A percentile compares a stretch with the other conserved stretches of the same genome.
Evolutionary conservation across 2,113 vertebrate species (phyloP).

Genomic region (Odontesthes bonariensis): DNA sequence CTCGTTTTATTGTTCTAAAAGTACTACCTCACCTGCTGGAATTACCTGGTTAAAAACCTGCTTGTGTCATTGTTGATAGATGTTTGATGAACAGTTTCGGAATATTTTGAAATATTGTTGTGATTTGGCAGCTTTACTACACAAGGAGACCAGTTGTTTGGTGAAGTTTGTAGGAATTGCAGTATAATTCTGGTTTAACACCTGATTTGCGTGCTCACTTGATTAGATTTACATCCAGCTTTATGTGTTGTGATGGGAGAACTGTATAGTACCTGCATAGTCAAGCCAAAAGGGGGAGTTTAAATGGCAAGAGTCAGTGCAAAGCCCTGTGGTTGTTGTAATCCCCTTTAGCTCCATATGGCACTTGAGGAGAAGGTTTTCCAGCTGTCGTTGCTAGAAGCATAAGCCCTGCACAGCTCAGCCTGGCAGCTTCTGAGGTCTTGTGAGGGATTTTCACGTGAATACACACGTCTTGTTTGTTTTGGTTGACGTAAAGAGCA

Average conservation of each 20-base stretch:
- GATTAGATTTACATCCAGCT: not conserved
- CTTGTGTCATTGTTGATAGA: not conserved
- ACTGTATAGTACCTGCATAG: not conserved
- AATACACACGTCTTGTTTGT: constrained; percentile 7
- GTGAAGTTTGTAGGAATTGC: not conserved
- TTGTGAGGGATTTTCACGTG: not conserved
- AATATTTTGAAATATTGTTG: not conserved
- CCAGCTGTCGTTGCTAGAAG: constrained; percentile 36
- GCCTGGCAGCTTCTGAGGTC: constrained; percentile 10
- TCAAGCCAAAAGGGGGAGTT: not conserved
- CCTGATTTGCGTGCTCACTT: not conserved
- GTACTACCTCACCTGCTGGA: too few relatives aligned
- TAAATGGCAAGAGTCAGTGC: constrained; percentile 16
- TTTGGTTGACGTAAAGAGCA: not conserved
- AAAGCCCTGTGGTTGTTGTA: constrained; percentile 32
- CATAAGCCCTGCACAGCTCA: constrained; percentile 29
- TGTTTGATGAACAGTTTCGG: not conserved
- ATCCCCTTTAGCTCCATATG: constrained; percentile 75
- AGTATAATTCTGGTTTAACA: not conserved
- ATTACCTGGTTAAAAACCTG: not conserved
- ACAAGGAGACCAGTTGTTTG: not conserved
- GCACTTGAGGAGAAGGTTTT: constrained; percentile 38
- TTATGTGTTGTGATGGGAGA: not conserved
- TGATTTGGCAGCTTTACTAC: not conserved
- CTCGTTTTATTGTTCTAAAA: too few relatives aligned